Evolutionary conservation across 1,140 invertebrate species (phyloP).

Genomic region (Ceratosolen fusciceps): DNA sequence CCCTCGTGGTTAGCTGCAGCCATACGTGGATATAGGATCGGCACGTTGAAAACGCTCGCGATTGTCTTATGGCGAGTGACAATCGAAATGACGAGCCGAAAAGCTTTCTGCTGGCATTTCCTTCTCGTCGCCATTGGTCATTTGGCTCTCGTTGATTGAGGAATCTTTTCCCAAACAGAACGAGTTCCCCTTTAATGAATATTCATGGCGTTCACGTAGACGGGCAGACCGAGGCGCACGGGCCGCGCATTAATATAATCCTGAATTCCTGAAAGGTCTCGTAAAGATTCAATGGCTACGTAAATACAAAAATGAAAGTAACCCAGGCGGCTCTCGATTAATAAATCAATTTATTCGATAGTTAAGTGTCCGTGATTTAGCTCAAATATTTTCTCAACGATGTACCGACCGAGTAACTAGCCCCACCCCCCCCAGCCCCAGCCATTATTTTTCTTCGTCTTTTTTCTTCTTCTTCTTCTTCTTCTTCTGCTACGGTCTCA

Average conservation of each 20-base stretch:
- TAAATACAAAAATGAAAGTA: slow-evolving; percentile 38
- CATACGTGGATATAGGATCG: neutral
- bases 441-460: neutral
- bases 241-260: neutral
- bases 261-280: slow-evolving; percentile 19
- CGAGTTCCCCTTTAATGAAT: neutral
- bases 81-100: neutral
- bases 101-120: neutral
- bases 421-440: too few relatives aligned
- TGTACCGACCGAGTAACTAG: neutral
- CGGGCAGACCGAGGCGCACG: too few relatives aligned
- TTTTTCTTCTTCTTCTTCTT: too few relatives aligned
- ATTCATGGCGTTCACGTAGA: slow-evolving; percentile 24
- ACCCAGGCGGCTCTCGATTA: slow-evolving; percentile 1
- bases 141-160: too few relatives aligned
- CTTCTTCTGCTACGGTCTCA: too few relatives aligned
- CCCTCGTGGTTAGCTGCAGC: neutral
- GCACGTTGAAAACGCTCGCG: neutral
- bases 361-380: neutral
- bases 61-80: neutral
- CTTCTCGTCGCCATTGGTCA: neutral
- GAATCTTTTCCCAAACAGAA: slow-evolving; percentile 23
- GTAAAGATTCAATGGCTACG: neutral
- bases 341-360: slow-evolving; percentile 21
- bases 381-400: neutral